Base-by-base conservation (phyloP, 2,888 invertebrate genomes). In the Idaea dimidiata region DNA sequence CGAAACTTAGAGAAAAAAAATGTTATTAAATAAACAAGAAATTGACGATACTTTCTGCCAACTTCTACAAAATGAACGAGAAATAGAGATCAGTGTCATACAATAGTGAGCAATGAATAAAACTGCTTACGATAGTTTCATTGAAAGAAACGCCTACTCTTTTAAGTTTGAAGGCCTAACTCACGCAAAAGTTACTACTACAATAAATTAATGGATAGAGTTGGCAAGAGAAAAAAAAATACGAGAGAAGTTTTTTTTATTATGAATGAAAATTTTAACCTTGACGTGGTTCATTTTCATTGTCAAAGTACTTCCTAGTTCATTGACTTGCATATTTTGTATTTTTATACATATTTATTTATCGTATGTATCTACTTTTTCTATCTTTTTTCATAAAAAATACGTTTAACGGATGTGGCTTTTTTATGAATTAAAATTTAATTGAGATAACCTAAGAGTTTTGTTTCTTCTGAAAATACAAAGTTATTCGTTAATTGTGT, bases 91-190 rank as follows among this genome's bases (percentile, higher is more conserved):
- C 64, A 67, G 66, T 62, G 62, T 68, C 60, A 71, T 69, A 63
- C 71, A 68, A 62, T 43, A 65, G 43, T 32, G 65, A 61, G 24
- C 69, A 70, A 68, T 63, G 66, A 65, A 66, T 62, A 62, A 66
- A 69, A 66, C 43, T 8, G 43, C 43, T 14, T 61, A 66, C 63
- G 61, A 63, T 69, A 66, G 66, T 62, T 68, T 70, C 70, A 72
- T 72, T 74, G 68, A 72, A 62, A 43, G 66, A 59, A 64, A 65
- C 65, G 62, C 68, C 71, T 67, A 71, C 70, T 62, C 70, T 69
- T 69, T 74, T 60, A 72, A 67, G 43, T 43, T 43, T 43, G 43
- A 43, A 43, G 43, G 43, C 43, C 43, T 43, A 43, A 43, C 43
- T 7, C 43, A 43, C 43, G 10, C 43, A 43, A 43, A 43, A 43